Evolutionary conservation across 1,140 invertebrate genomes (phyloP), one percentile per base, ranked within the genome.

Genomic region (Macrobrachium rosenbergii): DNA sequence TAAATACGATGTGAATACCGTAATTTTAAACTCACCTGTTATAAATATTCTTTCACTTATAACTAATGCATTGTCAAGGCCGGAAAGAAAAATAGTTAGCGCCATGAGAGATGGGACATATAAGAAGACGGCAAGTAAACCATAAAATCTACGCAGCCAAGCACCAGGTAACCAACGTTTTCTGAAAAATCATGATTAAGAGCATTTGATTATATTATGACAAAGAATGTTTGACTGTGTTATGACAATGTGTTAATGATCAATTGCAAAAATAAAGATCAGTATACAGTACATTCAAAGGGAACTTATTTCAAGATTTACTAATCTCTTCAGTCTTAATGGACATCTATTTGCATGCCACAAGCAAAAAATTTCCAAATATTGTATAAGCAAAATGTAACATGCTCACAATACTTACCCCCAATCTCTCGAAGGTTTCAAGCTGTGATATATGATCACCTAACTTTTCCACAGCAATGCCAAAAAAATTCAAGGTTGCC

Each of bases 21-120:
- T 60, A 45, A 59, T 7, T 10, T 60, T 5, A 11, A 17, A 80
- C 77, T n/a, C 7, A 87, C 84, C 84, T 69, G 84, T 60, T 28
- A 87, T 63, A 88, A 89, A 89, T 90, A 90, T 88, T 17, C 28
- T 82, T 73, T 80, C 72, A 19, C 76, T 85, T 60, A 90, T 82
- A 52, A 79, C 73, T n/a, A 82, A 64, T 14, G 63, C 88, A 79
- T 72, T 79, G 88, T 88, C 90, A 82, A 88, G 81, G 62, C 87
- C 67, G 88, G 94, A 95, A 92, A 97, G 96, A 90, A 98, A 97
- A 92, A 96, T 97, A 91, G 96, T 96, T 92, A 96, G 97, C 5
- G 96, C 96, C 89, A 97, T 93, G 10, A 95, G 95, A 16, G 96
- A 96, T 85, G 97, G 92, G 17, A 95, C 94, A 88, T 97, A 93